Evolutionary conservation across 2,797 vertebrate species (phyloP).

Genomic region (Crax fasciolata): DNA sequence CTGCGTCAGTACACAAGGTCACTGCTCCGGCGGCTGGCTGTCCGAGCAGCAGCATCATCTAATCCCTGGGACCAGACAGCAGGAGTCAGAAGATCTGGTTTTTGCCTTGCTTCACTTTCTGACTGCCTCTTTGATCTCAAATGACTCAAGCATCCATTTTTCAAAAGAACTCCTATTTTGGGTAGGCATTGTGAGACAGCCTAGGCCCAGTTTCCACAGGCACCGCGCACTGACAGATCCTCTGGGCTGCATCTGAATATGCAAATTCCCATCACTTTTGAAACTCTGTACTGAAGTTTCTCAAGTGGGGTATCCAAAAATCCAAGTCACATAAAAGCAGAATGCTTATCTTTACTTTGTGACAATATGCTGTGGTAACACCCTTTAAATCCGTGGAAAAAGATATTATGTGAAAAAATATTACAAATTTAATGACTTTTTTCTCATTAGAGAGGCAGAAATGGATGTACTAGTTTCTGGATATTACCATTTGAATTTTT

Average conservation of each 20-base stretch:
- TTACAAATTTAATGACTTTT: not conserved
- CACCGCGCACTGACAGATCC: rapidly evolving
- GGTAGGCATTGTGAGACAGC: not conserved
- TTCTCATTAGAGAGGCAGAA: not conserved
- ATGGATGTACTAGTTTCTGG: not conserved
- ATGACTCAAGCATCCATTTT: not conserved
- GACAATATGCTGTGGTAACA: not conserved
- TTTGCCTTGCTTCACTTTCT: conserved; percentile 23
- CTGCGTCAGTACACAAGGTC: not conserved
- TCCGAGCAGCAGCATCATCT: not conserved
- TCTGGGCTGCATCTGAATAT: not conserved
- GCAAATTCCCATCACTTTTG: not conserved
- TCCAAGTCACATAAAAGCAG: not conserved
- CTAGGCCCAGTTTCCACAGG: not conserved
- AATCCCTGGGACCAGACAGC: not conserved
- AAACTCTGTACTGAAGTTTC: not conserved
- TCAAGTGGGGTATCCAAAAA: not conserved
- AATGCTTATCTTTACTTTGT: not conserved
- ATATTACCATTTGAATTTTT: not conserved
- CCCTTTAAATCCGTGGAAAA: not conserved
- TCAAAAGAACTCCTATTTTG: not conserved
- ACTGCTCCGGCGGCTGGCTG: not conserved
- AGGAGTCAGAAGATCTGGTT: not conserved
- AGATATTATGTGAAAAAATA: not conserved
- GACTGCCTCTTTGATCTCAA: conserved; percentile 12